Conservation (phyloP, 2,797 vertebrate genomes). For the Apogon talboti region DNA sequence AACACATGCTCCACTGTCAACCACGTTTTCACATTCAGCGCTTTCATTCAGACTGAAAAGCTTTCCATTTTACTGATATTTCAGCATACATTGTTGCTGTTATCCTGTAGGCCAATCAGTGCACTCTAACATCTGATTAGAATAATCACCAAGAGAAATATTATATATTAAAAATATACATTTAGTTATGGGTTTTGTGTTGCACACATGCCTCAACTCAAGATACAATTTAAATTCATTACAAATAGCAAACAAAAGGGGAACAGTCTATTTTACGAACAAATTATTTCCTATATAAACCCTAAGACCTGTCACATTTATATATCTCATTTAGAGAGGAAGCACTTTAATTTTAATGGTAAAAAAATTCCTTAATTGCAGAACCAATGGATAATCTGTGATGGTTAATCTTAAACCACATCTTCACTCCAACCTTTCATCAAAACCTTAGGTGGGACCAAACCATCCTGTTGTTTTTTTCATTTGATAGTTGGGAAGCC, state of each 20-base stretch:
- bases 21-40: constrained; percentile 3
- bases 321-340: constrained; percentile 6
- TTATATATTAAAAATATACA: too few species aligned
- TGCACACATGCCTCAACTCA: too few species aligned
- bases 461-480: constrained; percentile 72
- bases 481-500: constrained; percentile 62
- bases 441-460: constrained; percentile 45
- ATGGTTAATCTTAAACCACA: constrained; percentile 13
- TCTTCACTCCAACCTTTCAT: constrained; percentile 15
- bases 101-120: too few species aligned
- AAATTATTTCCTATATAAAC: too few species aligned
- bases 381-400: background rate
- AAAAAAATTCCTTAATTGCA: constrained; percentile 13
- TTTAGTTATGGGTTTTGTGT: too few species aligned
- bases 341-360: constrained; percentile 28
- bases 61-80: background rate
- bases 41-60: constrained; percentile 41
- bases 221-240: too few species aligned
- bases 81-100: background rate
- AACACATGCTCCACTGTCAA: constrained; percentile 20
- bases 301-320: background rate
- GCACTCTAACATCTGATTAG: too few species aligned
- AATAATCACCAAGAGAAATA: too few species aligned
- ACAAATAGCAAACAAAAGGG: too few species aligned
- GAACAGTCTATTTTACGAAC: too few species aligned